Conservation (phyloP, 2,113 vertebrate genomes). For the Zosterops lateralis region DNA sequence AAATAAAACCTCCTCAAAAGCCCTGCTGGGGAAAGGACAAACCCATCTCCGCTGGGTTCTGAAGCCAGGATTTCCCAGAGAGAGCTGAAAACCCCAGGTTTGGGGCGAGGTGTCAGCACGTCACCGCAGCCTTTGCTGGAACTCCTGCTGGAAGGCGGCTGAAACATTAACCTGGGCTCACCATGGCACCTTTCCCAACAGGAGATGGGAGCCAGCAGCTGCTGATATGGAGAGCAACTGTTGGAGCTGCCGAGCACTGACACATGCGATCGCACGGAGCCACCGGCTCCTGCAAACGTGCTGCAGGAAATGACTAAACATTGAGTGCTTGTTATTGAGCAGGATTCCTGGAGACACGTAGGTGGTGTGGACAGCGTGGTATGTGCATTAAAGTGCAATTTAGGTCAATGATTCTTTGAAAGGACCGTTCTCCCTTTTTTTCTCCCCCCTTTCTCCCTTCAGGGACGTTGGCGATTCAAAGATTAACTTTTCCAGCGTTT, state of each 20-base stretch:
- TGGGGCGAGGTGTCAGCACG: not conserved
- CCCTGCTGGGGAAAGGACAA: not conserved
- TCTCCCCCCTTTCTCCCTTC: not conserved
- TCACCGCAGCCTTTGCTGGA: not conserved
- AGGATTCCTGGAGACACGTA: constrained; percentile 68
- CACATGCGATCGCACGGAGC: constrained; percentile 38
- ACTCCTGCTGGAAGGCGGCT: not conserved
- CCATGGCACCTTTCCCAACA: constrained; percentile 53
- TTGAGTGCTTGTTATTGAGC: constrained; percentile 66
- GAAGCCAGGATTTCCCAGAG: not conserved
- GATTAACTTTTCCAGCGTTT: constrained; percentile 41
- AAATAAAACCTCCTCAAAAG: not conserved
- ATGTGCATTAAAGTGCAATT: constrained; percentile 66
- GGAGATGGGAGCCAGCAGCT: constrained; percentile 63
- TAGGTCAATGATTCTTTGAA: constrained; percentile 67
- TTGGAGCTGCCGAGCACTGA: constrained; percentile 56
- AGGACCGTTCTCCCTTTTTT: not conserved
- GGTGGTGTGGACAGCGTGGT: constrained; percentile 60
- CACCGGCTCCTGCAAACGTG: constrained; percentile 59
- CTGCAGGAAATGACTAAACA: constrained; percentile 76
- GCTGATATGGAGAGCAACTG: constrained; percentile 69
- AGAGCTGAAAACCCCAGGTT: not conserved
- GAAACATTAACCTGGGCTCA: constrained; percentile 22
- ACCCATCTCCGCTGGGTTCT: not conserved
- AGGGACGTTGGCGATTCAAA: not conserved